Evolutionary conservation across 2,113 vertebrate genomes (phyloP), one percentile per base, ranked within the genome.

Genomic region (Pseudolaguvia tuberculata): DNA sequence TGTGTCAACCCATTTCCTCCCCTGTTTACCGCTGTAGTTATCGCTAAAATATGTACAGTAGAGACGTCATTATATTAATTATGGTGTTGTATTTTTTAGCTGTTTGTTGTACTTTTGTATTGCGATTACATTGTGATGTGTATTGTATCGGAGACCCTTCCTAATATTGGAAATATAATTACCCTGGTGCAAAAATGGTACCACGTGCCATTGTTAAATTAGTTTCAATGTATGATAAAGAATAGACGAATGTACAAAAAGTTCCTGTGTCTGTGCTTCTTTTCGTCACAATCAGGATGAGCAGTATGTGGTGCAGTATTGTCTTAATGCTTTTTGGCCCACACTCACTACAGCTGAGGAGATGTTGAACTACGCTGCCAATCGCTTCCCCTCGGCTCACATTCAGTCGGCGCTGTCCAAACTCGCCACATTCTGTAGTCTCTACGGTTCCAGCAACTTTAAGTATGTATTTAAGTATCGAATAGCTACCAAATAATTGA

Each of bases 221-320:
- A 31, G 7, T 35, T 35, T 8, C 27, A 59, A 15, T 31, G 31
- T 17, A 25, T 31, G 14, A 15, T 18, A 31, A 31, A 23, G 4
- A 13, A 14, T 5, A 23, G 21, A 20, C 14, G 5, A 27, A 13
- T 2, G 14, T 31, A 15, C 31, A 35, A 35, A 35, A 35, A 6
- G 3, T 3, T n/a, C n/a, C n/a, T n/a, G n/a, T n/a, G n/a, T n/a
- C n/a, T n/a, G n/a, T n/a, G n/a, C n/a, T 35, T 35, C 31, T 4
- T 35, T 35, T 6, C 3, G 35, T 72, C 18, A 78, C 70, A 0
- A 23, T 2, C 56, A 99, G 97, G 97, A 98, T 35, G 92, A 89
- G 82, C 91, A 93, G 6, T 98, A 96, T 85, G 93, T 97, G 81
- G 93, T 94, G 77, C 89, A 94, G 80, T 98, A 95, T 80, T 99